Evolutionary conservation across 2,888 invertebrate species (phyloP), one percentile per base, ranked within the genome.

Genomic region (Microdon myrmicae): DNA sequence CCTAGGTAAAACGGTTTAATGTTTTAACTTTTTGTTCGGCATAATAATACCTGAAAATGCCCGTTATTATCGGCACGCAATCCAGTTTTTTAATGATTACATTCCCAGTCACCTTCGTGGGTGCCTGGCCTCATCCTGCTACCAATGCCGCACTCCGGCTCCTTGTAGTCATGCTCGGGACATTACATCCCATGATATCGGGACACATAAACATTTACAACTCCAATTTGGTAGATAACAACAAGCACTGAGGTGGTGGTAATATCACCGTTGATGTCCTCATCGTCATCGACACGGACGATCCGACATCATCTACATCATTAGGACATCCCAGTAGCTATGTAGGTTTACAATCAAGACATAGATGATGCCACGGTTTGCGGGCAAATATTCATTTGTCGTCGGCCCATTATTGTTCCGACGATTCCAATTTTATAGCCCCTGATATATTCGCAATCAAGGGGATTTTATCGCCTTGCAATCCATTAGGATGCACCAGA

Each of bases 1-100:
- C 19, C 29, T 44, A 64, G 47, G 58, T 51, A 66, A 38, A 54
- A 19, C 51, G 59, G 59, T 59, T 48, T 53, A 59, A 47, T 44
- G 34, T 66, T 66, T 66, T 66, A 54, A 49, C 60, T 60, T 67
- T 60, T 60, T 67, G 59, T 67, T 47, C 41, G 49, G 43, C 60
- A 55, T 67, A 60, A 67, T 66, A 60, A 60, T 55, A 55, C 60
- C 60, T 48, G 54, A 56, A 68, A 69, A 68, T 68, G 60, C 58
- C 68, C 43, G 67, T 67, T 66, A 70, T 70, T 70, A 70, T 69
- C 68, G 56, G 67, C 69, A 70, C 68, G 69, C 69, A 68, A 70
- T 64, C 53, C 66, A 64, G 58, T 59, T 53, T 35, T 43, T 60
- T 54, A 64, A 64, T 51, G 61, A 58, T 64, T 56, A 56, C 61